These are phyloP conservation scores for Hippocampus comes DNA, from an alignment of 2,113 vertebrate genomes.

Conservation along the genomic window DNA sequence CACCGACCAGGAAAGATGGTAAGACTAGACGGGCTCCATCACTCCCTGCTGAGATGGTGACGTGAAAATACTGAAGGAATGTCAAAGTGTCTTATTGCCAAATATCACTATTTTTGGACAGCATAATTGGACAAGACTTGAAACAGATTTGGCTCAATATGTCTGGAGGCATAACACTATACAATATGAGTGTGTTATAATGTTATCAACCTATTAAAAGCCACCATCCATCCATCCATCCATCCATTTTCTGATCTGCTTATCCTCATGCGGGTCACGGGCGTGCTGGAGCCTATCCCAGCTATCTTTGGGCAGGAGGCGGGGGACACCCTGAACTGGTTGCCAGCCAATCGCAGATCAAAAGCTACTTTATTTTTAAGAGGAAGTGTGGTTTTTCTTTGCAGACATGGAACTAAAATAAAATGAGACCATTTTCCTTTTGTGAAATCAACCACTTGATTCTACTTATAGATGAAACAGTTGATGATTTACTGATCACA, in stretches of 20 bases:
- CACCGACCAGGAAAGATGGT: background rate
- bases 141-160: background rate
- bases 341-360: no score
- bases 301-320: no score
- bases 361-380: background rate
- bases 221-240: background rate
- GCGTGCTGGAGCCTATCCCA: no score
- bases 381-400: background rate
- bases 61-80: background rate
- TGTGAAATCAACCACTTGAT: background rate
- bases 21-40: background rate
- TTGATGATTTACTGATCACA: background rate
- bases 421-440: background rate
- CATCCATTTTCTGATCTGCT: no score
- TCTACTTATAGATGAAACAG: background rate
- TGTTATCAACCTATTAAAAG: background rate
- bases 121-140: background rate
- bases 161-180: background rate
- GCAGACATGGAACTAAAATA: background rate
- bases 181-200: background rate
- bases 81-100: background rate
- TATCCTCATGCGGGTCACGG: no score
- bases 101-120: background rate
- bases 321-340: no score
- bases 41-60: background rate